Conservation (phyloP, 2,888 invertebrate genomes). For the Fragum sueziense region DNA sequence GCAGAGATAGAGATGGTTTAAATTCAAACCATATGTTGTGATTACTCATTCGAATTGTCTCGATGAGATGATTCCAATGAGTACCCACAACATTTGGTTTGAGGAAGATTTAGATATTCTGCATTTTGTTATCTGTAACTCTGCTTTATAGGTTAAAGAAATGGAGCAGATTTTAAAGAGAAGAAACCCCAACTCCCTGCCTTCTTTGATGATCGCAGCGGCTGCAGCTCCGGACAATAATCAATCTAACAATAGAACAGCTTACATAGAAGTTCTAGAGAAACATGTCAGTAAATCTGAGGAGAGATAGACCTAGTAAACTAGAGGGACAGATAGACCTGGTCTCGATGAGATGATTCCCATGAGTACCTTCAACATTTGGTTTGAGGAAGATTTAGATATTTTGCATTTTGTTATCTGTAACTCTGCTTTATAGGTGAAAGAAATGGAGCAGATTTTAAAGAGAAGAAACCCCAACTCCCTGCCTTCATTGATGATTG, state of each 20-base stretch:
- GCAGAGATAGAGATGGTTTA: conserved; percentile 77
- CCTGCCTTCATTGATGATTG: conserved; percentile 80
- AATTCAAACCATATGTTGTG: too few species aligned
- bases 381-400: too few species aligned
- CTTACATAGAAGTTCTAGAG: conserved; percentile 75
- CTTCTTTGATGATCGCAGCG: conserved; percentile 80
- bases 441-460: conserved; percentile 81
- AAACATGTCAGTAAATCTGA: conserved; percentile 76
- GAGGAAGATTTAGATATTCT: too few species aligned
- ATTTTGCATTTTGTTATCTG: too few species aligned
- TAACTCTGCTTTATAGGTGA: too few species aligned
- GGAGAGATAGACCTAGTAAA: conserved; percentile 76
- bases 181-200: conserved; percentile 80
- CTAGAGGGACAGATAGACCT: conserved; percentile 76
- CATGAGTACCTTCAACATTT: too few species aligned
- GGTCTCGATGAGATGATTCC: too few species aligned
- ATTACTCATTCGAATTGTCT: too few species aligned
- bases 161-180: conserved; percentile 80
- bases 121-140: too few species aligned
- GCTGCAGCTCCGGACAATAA: conserved; percentile 68
- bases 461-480: conserved; percentile 80
- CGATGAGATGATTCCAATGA: too few species aligned
- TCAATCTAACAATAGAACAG: conserved; percentile 58
- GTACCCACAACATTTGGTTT: too few species aligned
- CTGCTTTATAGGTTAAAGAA: conserved; percentile 81